phyloP scores from a whole-genome alignment of 2,888 invertebrate species.

The Himalopsyche kuldschensis region DNA sequence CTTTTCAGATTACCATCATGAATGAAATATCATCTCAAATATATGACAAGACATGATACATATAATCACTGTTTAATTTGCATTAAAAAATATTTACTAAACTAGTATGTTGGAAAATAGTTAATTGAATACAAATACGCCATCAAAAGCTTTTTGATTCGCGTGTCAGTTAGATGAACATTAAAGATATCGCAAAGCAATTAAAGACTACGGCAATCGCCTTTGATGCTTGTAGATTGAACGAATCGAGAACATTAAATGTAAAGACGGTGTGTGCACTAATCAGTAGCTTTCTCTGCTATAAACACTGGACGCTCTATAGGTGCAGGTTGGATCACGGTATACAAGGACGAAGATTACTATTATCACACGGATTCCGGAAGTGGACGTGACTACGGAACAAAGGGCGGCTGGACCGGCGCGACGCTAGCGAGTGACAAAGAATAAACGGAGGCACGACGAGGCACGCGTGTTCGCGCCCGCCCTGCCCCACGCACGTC shows the following conservation, averaged over 20 bases:
- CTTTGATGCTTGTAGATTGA: not conserved
- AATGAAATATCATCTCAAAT: no score
- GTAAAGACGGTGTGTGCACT: not conserved
- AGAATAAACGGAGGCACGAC: conserved; percentile 4
- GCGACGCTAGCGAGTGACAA: conserved; percentile 19
- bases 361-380: not conserved
- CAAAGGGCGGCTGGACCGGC: not conserved
- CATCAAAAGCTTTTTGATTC: not conserved
- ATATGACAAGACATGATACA: no score
- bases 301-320: not conserved
- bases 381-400: not conserved
- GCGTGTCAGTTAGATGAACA: not conserved
- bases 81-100: no score
- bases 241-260: not conserved
- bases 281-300: not conserved
- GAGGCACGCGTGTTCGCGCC: not conserved
- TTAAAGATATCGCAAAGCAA: not conserved
- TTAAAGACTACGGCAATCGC: not conserved
- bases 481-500: conserved; percentile 16
- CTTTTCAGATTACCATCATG: no score
- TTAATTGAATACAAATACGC: not conserved
- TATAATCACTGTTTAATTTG: no score
- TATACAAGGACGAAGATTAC: not conserved
- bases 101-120: no score
- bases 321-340: not conserved